phyloP scores from a whole-genome alignment of 2,888 invertebrate genomes.

The Spialia ferax region DNA sequence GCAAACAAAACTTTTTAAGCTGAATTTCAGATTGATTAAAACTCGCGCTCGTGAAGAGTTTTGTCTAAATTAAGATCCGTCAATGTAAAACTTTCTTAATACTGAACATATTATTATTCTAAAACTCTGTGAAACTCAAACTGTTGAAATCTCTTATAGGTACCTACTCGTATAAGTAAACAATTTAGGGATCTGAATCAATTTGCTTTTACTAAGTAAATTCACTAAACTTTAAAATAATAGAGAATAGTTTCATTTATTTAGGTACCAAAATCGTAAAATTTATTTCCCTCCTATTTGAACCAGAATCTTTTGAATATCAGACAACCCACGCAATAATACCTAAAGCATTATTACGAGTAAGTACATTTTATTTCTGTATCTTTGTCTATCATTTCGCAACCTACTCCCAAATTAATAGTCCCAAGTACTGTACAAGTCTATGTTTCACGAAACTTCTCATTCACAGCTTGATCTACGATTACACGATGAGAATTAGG shows the following conservation, averaged over 20 bases:
- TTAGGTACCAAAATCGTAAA: too few species aligned
- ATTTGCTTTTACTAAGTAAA: not conserved
- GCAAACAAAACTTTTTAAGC: not conserved
- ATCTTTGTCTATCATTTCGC: not conserved
- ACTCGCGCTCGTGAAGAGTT: not conserved
- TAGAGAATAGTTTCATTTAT: not conserved
- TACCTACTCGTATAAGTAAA: not conserved
- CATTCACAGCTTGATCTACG: constrained; percentile 31
- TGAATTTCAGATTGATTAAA: not conserved
- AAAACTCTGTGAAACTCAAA: not conserved
- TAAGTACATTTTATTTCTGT: too few species aligned
- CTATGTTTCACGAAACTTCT: constrained; percentile 19
- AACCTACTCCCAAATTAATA: not conserved
- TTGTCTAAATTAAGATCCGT: constrained; percentile 5
- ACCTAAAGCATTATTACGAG: too few species aligned
- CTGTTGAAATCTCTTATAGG: not conserved
- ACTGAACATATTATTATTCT: constrained; percentile 9
- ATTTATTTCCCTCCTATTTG: too few species aligned
- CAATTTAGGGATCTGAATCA: constrained; percentile 2
- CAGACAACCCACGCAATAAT: too few species aligned
- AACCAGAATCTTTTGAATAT: too few species aligned
- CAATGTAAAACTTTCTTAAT: constrained; percentile 4
- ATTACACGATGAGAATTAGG: constrained; percentile 35
- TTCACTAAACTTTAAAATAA: not conserved
- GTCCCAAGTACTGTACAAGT: constrained; percentile 3